A percentile compares a stretch with the other conserved stretches of the same genome.
Conservation (phyloP, 2,888 invertebrate species). For the Busseola fusca region DNA sequence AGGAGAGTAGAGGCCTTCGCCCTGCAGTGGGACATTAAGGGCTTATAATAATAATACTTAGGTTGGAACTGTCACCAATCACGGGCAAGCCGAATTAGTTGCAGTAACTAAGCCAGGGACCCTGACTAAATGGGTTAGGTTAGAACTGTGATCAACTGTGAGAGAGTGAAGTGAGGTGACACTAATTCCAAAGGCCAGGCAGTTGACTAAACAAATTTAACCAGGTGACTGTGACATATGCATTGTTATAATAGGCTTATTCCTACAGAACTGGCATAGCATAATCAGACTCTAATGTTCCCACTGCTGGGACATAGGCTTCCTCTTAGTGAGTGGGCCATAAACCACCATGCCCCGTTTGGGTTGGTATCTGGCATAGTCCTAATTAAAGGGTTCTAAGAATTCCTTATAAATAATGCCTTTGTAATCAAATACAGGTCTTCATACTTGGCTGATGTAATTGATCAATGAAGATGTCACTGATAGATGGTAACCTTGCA, state of each 20-base stretch:
- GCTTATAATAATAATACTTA: no score
- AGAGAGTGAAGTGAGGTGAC: no score
- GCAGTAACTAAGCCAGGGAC: no score
- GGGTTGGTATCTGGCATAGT: background rate
- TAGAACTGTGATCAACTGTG: no score
- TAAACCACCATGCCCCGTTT: background rate
- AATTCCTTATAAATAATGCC: constrained; percentile 19
- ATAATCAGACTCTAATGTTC: background rate
- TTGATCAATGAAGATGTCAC: constrained; percentile 3
- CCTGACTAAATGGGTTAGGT: no score
- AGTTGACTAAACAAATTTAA: no score
- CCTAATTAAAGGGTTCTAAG: background rate
- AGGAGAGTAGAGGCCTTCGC: no score
- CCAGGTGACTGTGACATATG: no score
- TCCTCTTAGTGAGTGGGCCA: background rate
- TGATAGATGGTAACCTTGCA: constrained; percentile 19
- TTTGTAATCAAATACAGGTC: constrained; percentile 29
- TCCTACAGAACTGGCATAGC: background rate
- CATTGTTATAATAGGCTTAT: background rate
- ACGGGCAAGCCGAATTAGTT: no score
- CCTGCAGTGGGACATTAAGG: no score
- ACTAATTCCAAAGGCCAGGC: no score
- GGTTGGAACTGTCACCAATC: no score
- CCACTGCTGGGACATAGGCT: background rate
- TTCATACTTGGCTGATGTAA: constrained; percentile 13